phyloP scores from a whole-genome alignment of 2,888 invertebrate species.

The Tinea trinotella region DNA sequence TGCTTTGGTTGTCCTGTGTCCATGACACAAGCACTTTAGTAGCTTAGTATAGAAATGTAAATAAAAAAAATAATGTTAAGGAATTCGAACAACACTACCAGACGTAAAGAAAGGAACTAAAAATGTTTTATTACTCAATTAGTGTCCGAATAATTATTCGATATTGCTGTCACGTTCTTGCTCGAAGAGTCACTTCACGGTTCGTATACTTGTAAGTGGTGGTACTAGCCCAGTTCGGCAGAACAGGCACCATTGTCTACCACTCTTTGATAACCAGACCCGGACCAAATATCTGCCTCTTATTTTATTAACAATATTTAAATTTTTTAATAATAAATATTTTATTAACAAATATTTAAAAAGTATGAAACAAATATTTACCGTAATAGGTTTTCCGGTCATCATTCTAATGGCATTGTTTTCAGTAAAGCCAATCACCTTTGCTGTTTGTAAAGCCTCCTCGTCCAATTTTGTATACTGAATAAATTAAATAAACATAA shows the following conservation, averaged over 20 bases:
- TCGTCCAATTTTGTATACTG: conserved; percentile 76
- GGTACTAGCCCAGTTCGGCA: no score
- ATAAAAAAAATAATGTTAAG: no score
- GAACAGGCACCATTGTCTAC: no score
- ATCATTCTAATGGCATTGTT: conserved; percentile 77
- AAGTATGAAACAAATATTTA: conserved; percentile 29
- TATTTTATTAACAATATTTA: no score
- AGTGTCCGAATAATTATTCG: not conserved
- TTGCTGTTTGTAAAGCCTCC: conserved; percentile 79
- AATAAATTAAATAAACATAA: conserved; percentile 5
- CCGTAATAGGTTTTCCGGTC: conserved; percentile 76
- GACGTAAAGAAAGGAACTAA: not conserved
- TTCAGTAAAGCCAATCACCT: conserved; percentile 84
- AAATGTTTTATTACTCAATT: not conserved
- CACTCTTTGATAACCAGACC: no score
- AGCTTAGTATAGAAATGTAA: no score
- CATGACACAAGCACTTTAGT: no score
- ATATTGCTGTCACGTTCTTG: not conserved
- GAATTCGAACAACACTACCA: no score
- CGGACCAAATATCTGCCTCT: no score
- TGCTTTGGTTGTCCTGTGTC: no score
- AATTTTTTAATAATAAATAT: not conserved
- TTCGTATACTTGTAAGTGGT: no score
- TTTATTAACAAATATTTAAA: not conserved
- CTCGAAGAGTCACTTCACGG: no score